phyloP scores from a whole-genome alignment of 2,113 vertebrate species.

The Archilochus colubris region DNA sequence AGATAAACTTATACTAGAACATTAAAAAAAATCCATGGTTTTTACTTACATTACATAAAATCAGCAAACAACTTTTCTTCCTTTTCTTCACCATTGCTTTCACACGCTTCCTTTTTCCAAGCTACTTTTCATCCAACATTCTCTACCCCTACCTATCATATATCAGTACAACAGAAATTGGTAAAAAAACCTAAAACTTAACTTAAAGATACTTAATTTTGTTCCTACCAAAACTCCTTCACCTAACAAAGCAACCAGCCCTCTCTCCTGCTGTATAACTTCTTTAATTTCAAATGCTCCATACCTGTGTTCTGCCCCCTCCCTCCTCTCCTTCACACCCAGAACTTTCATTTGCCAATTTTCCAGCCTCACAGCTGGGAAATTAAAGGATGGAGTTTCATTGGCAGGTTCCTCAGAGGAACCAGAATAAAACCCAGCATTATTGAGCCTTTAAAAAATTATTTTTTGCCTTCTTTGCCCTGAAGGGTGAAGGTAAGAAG shows the following conservation, averaged over 20 bases:
- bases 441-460: fast-evolving
- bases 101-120: fast-evolving
- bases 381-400: background rate
- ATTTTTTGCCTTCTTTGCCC: fast-evolving
- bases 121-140: fast-evolving
- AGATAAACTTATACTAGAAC: fast-evolving
- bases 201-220: fast-evolving
- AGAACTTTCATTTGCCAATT: background rate
- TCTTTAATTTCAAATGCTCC: background rate
- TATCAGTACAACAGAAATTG: fast-evolving
- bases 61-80: fast-evolving
- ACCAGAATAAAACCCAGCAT: background rate
- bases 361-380: background rate
- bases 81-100: fast-evolving
- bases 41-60: background rate
- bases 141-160: fast-evolving
- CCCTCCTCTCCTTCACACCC: background rate
- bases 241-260: fast-evolving
- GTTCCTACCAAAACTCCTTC: fast-evolving
- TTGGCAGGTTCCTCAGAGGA: background rate
- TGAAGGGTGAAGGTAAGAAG: fast-evolving
- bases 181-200: fast-evolving
- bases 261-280: background rate
- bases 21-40: fast-evolving
- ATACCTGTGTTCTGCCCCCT: background rate